Base-by-base conservation (phyloP, 2,113 vertebrate species). In the Psilopogon haemacephalus region DNA sequence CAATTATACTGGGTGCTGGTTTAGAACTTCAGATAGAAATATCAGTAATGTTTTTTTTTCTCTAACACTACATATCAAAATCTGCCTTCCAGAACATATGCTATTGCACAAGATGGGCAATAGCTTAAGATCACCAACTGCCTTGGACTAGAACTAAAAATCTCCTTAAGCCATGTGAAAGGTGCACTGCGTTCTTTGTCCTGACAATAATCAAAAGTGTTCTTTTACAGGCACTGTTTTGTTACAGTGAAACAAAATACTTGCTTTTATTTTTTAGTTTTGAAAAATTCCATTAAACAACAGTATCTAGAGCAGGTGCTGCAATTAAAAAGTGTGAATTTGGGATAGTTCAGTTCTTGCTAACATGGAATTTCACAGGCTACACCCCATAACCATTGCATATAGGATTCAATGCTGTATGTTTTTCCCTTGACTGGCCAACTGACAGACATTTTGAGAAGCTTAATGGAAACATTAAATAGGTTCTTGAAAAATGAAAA, bases 131-230 rank as follows among this genome's bases (percentile, higher is more conserved):
- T 78, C 64, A 58, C 69, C 10, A 83, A 44, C 78, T 94, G 91
- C 87, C 68, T 92, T 92, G 78, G 56, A 70, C 68, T 95, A 74
- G 38, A 85, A 84, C 71, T 91, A 71, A 68, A 71, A 52, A 77
- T 71, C 42, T 74, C 81, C 30, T 93, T 50, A 77, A 83, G 85
- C 72, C 82, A 94, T 85, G 68, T 65, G 55, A 83, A 85, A 79
- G 52, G 9, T 89, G 73, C 55, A 76, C 85, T 85, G 90, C 74
- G 64, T 83, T 92, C 83, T 88, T 64, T 94, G 35, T 54, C 82
- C 71, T 74, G 87, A 80, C 30, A n/a, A 13, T 54, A 81, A 77
- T 3, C 68, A 21, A 37, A 85, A 86, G 33, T 55, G 65, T 64
- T 88, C 56, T 92, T 68, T 93, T 65, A 35, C 37, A 85, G 50